These are phyloP conservation scores for Oligia strigilis DNA, from an alignment of 2,888 invertebrate genomes.

Conservation along the genomic window DNA sequence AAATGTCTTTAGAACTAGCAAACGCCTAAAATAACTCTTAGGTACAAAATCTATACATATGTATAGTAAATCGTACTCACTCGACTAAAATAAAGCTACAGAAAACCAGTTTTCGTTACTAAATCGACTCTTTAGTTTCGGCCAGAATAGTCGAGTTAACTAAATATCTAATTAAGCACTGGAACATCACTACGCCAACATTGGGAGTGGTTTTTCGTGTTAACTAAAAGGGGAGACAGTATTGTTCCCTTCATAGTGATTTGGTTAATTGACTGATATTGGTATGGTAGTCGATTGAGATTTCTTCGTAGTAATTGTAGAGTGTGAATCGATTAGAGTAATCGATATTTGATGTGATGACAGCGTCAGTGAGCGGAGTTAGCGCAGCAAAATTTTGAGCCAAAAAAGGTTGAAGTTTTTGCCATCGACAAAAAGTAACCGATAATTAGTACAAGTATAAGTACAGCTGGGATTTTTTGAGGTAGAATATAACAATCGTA, in stretches of 20 bases:
- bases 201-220: constrained; percentile 68
- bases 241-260: constrained; percentile 50
- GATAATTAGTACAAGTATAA: neutral
- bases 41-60: neutral
- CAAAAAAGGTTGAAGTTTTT: neutral
- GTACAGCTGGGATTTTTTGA: no score
- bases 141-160: constrained; percentile 37
- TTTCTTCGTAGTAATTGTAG: constrained; percentile 2
- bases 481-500: no score
- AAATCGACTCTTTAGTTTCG: constrained; percentile 13
- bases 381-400: no score
- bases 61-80: neutral
- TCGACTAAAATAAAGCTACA: neutral
- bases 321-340: neutral
- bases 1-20: neutral
- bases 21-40: neutral
- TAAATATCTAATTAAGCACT: constrained; percentile 56
- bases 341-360: neutral
- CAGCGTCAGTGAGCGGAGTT: no score
- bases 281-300: constrained; percentile 11
- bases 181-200: constrained; percentile 55
- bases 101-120: constrained; percentile 17
- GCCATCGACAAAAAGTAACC: neutral
- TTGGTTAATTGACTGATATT: constrained; percentile 56
- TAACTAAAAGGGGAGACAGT: constrained; percentile 62